These are phyloP conservation scores for Drosophila sp. DNA, from an alignment of 1,140 invertebrate species.

Conservation along the genomic window DNA sequence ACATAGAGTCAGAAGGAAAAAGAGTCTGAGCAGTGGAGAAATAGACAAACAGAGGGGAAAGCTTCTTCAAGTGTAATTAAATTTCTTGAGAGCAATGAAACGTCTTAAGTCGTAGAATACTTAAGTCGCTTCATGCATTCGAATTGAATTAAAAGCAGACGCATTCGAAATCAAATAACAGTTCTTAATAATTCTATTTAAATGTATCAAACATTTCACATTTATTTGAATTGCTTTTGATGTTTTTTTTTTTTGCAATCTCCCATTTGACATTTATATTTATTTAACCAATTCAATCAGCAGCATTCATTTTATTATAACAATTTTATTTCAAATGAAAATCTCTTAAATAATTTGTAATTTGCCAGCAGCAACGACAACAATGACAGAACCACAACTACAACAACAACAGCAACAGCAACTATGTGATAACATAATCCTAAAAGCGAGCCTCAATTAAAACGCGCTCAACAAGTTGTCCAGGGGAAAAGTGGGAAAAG, in stretches of 20 bases:
- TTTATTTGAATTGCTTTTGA: background rate
- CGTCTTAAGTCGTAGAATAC: slow-evolving; percentile 18
- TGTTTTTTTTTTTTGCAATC: background rate
- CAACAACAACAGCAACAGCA: slow-evolving; percentile 5
- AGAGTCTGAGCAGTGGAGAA: background rate
- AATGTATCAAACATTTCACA: slow-evolving; percentile 5
- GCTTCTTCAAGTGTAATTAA: slow-evolving; percentile 36
- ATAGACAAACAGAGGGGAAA: background rate
- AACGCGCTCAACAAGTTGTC: slow-evolving; percentile 54
- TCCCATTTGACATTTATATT: slow-evolving; percentile 3
- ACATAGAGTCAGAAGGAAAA: background rate
- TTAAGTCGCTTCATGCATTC: slow-evolving; percentile 5
- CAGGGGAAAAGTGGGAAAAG: slow-evolving; percentile 10
- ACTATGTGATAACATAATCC: slow-evolving; percentile 55
- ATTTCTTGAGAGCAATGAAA: slow-evolving; percentile 34
- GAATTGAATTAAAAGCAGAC: slow-evolving; percentile 25
- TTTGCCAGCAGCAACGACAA: slow-evolving; percentile 22
- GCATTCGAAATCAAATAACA: slow-evolving; percentile 40
- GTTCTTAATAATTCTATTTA: slow-evolving; percentile 14
- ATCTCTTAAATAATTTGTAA: slow-evolving; percentile 42
- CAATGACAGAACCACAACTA: background rate
- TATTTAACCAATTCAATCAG: slow-evolving; percentile 20
- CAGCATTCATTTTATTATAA: slow-evolving; percentile 15
- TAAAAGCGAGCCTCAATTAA: slow-evolving; percentile 61
- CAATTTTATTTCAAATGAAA: slow-evolving; percentile 19